Evolutionary conservation across 2,113 vertebrate genomes (phyloP), one percentile per base, ranked within the genome.

Genomic region (Chascanopsetta lugubris): DNA sequence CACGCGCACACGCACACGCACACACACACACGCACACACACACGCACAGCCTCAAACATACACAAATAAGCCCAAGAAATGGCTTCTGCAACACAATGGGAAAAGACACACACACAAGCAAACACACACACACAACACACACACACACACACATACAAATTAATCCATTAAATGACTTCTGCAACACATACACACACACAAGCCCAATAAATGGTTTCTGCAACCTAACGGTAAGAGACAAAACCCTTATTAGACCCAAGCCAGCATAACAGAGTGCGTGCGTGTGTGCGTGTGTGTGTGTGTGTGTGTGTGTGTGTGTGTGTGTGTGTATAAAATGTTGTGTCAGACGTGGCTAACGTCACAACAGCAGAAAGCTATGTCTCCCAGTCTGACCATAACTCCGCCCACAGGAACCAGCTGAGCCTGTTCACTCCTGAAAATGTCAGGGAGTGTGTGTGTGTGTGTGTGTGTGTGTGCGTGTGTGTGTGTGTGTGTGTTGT

Each of bases 131-230:
- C 9, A 58, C 43, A n/a, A 22, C 47, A 24, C 32, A 57, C 43
- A 29, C 47, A 27, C 5, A 27, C 25, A 51, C 49, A 51, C 47
- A 49, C 13, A n/a, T 36, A 36, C 10, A 10, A 12, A 48, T 18
- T 63, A 25, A 18, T 2, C 18, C 48, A 58, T 45, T 69, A 67
- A 80, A 56, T 46, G 61, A 49, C 49, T 48, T 54, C 36, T 50
- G 54, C 27, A 57, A 26, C 10, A 10, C 22, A 48, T 18, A 45
- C 3, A 45, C 43, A 46, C 43, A 48, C 42, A 32, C 11, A 67
- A 25, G 21, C 2, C 18, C 48, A 58, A 48, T 69, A 67, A 80
- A 56, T 46, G 61, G 53, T 45, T 48, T 54, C 36, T 50, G 54
- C 27, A 57, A 26, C 47, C 48, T 59, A 56, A 48, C 43, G 38